Evolutionary conservation across 2,888 invertebrate genomes (phyloP), one percentile per base, ranked within the genome.

Genomic region (Ectemnius continuus): DNA sequence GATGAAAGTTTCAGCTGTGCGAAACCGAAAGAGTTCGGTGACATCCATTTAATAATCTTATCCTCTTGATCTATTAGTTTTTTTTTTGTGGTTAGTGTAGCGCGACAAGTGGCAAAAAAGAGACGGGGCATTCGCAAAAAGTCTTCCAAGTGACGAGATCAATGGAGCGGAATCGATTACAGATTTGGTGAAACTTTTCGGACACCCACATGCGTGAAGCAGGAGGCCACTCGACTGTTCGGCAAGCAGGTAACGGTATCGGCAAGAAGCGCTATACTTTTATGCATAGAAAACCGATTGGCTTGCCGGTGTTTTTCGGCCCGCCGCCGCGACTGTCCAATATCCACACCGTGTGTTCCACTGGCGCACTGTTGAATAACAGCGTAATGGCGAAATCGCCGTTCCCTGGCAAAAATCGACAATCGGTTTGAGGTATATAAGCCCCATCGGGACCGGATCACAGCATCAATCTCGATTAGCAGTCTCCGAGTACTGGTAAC

Each of bases 361-460:
- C 48, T 26, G 16, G 26, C 59, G 61, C 66, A 61, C 18, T 67
- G 70, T 85, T 84, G 81, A 83, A 86, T 85, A 87, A 86, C 82
- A 74, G 79, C 73, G 79, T 81, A 80, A 79, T 84, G 84, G 79
- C 84, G 85, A 85, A 86, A 87, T 84, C 81, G 63, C 36, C 11
- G 60, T 16, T 18, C 61, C 59, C 58, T 18, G 11, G 36, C 36
- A 72, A 77, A 84, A 86, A 83, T 76, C 80, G 36, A 56, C 67
- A 63, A 69, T 64, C 61, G 69, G 26, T 64, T 67, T 23, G 18
- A 18, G 68, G 80, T 87, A 89, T 89, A 89, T 88, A 89, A 88
- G 77, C 76, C 71, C 67, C 67, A 61, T 70, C 61, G 80, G 69
- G 70, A 68, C 77, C 76, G 70, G 70, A 70, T 61, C 61, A 67